Conservation (phyloP, 2,797 vertebrate genomes). For the Aselliscus stoliczkanus region DNA sequence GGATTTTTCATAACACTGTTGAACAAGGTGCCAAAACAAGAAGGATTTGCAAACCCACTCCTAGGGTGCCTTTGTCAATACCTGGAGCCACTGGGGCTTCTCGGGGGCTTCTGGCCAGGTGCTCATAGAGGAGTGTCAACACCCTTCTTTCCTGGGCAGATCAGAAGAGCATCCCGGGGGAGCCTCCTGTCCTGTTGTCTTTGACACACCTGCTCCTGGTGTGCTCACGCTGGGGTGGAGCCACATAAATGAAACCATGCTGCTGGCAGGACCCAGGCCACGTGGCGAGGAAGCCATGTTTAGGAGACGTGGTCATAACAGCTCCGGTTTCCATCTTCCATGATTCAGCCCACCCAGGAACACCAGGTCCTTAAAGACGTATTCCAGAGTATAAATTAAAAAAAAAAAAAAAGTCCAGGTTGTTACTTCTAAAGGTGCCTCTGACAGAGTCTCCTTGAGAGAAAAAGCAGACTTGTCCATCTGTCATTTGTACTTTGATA, state of each 20-base stretch:
- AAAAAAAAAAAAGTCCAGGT: conserved; percentile 64
- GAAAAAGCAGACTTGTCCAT: conserved; percentile 84
- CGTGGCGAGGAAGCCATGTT: conserved; percentile 61
- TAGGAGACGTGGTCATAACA: conserved; percentile 48
- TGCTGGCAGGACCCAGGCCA: conserved; percentile 87
- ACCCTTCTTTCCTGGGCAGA: neutral
- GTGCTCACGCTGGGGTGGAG: conserved; percentile 82
- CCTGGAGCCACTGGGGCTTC: neutral
- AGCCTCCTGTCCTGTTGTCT: conserved; percentile 20
- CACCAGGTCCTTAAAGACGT: conserved; percentile 78
- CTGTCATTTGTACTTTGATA: conserved; percentile 77
- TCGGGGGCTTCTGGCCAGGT: neutral
- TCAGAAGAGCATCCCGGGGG: conserved; percentile 19
- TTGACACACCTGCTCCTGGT: conserved; percentile 57
- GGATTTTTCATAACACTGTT: neutral
- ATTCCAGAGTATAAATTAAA: conserved; percentile 67
- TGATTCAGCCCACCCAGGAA: conserved; percentile 81
- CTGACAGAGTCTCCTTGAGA: conserved; percentile 84
- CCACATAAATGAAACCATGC: conserved; percentile 85
- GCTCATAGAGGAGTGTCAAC: neutral
- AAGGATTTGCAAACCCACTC: neutral
- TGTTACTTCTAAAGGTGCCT: conserved; percentile 66
- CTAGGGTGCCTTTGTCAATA: neutral
- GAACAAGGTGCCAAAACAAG: neutral
- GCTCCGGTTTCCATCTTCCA: conserved; percentile 52